Evolutionary conservation across 2,113 vertebrate genomes (phyloP).

Genomic region (Seriola rivoliana): DNA sequence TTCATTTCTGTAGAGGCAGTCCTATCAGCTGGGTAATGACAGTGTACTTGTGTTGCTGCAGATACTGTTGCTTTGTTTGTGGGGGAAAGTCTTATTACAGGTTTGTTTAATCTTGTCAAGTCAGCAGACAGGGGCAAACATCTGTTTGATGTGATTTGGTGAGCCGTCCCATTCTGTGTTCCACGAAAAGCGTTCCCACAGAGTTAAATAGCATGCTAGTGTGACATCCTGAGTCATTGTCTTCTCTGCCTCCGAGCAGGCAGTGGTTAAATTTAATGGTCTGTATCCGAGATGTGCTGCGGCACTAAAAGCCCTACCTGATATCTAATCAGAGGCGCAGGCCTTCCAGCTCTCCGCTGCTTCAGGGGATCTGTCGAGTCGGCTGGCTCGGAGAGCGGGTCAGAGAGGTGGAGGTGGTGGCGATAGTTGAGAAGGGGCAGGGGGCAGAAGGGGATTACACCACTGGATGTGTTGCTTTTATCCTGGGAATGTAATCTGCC

Average conservation of each 20-base stretch:
- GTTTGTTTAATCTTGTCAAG: constrained; percentile 71
- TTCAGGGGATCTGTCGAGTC: constrained; percentile 38
- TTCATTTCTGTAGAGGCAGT: constrained; percentile 21
- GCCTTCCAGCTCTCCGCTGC: constrained; percentile 41
- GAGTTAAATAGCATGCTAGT: constrained; percentile 73
- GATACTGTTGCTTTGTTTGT: constrained; percentile 56
- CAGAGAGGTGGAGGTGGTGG: constrained; percentile 43
- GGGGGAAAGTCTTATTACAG: constrained; percentile 59
- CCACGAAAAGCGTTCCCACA: constrained; percentile 68
- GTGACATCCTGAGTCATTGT: constrained; percentile 85
- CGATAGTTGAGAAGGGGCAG: constrained; percentile 55
- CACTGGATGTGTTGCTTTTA: constrained; percentile 79
- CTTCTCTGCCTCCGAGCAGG: constrained; percentile 73
- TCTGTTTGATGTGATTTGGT: constrained; percentile 79
- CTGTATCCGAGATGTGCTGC: constrained; percentile 73
- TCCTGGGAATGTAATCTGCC: constrained; percentile 81
- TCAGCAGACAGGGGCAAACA: constrained; percentile 68
- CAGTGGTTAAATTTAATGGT: constrained; percentile 83
- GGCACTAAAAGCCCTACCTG: constrained; percentile 72
- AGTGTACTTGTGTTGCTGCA: constrained; percentile 49
- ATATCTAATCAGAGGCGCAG: constrained; percentile 71
- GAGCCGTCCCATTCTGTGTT: constrained; percentile 66
- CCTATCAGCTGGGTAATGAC: constrained; percentile 58
- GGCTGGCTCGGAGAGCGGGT: constrained; percentile 17
- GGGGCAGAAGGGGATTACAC: constrained; percentile 71